A percentile compares a stretch with the other conserved stretches of the same genome.
phyloP scores from a whole-genome alignment of 2,113 vertebrate genomes.

The Chionodraco myersi region DNA sequence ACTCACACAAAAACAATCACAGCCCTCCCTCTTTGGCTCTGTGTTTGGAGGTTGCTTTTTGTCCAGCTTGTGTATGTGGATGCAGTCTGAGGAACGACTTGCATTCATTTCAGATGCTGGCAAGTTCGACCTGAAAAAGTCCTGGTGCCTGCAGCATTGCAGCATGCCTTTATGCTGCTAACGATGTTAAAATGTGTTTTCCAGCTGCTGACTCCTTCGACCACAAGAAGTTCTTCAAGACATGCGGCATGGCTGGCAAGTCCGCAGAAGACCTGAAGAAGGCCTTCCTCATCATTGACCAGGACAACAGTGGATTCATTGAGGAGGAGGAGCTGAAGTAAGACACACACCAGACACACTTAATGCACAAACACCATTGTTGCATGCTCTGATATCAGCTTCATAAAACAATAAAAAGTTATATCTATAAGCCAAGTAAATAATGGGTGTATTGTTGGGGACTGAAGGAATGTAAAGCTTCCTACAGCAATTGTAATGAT shows the following conservation, averaged over 20 bases:
- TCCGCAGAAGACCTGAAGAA: constrained; percentile 80
- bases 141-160: constrained; percentile 3
- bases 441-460: neutral
- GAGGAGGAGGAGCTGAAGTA: constrained; percentile 90
- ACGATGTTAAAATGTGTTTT: constrained; percentile 39
- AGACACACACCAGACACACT: constrained; percentile 13
- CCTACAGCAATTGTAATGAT: no score
- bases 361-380: neutral
- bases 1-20: neutral
- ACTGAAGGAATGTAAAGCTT: no score
- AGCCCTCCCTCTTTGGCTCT: neutral
- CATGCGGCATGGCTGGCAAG: constrained; percentile 84
- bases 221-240: constrained; percentile 85
- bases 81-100: neutral
- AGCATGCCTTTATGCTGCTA: constrained; percentile 3
- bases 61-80: neutral
- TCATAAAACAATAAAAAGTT: neutral
- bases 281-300: constrained; percentile 88
- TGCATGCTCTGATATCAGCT: neutral
- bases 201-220: constrained; percentile 84
- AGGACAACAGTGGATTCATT: constrained; percentile 88
- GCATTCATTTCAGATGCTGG: constrained; percentile 78
- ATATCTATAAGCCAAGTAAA: neutral
- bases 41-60: neutral
- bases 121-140: constrained; percentile 17